Percentiles rank a stretch among this genome's conserved stretches.
phyloP scores from a whole-genome alignment of 2,888 invertebrate species.

The Chalcosyrphus nemorum region DNA sequence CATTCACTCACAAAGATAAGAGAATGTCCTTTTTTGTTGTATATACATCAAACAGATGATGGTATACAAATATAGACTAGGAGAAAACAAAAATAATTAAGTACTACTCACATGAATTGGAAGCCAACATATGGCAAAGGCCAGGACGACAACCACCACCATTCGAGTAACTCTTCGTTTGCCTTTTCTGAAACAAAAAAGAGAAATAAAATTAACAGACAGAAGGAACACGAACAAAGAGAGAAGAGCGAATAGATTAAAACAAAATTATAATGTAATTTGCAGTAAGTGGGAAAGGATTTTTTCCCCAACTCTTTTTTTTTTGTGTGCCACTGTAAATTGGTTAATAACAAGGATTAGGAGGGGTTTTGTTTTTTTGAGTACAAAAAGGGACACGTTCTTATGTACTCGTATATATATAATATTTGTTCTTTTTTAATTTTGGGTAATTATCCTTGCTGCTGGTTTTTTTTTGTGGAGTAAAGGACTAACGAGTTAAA shows the following conservation, averaged over 20 bases:
- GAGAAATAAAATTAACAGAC: not conserved
- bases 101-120: constrained; percentile 90
- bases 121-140: constrained; percentile 96
- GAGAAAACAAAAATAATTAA: not conserved
- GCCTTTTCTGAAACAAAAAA: constrained; percentile 85
- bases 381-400: not conserved
- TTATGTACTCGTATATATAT: not conserved
- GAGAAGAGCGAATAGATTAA: constrained; percentile 28
- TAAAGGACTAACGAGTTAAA: not conserved
- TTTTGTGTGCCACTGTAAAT: constrained; percentile 47
- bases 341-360: constrained; percentile 55
- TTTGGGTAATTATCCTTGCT: constrained; percentile 39
- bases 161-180: constrained; percentile 95
- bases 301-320: not conserved
- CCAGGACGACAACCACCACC: constrained; percentile 95
- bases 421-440: not conserved
- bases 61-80: too few relatives aligned
- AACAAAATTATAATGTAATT: constrained; percentile 28
- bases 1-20: not conserved
- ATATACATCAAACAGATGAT: too few relatives aligned
- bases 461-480: not conserved
- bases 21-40: not conserved
- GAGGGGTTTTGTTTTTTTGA: not conserved
- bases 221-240: constrained; percentile 5
- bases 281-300: constrained; percentile 25